Evolutionary conservation across 1,140 invertebrate species (phyloP), one percentile per base, ranked within the genome.

Genomic region (Drosophila tropicalis): DNA sequence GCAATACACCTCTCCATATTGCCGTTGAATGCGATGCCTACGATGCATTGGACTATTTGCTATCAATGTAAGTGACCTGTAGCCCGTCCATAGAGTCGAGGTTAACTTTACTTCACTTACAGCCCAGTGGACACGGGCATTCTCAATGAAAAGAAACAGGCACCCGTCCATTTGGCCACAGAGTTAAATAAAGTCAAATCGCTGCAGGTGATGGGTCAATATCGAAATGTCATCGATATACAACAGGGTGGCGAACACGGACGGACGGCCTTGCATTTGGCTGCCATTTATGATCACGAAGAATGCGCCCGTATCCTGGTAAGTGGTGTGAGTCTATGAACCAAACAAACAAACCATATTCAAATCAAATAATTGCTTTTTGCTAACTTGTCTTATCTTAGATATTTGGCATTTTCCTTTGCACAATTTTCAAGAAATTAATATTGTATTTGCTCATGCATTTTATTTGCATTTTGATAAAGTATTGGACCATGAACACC

Each of bases 1-100:
- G 96, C 0, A 97, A 97, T 81, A 97, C 97, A 1, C 95, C 97
- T 1, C 92, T 98, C 0, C 97, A 98, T 91, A 90, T 96, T 32
- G 96, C 97, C 1, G 95, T 97, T 0, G 95, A 96, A 91, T 94
- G 94, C 74, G 95, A 96, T 71, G 93, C 96, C 9, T 83, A 95
- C 13, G 94, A 95, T 13, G 94, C 95, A 0, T 93, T 98, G 10
- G 94, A 96, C 67, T 96, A 94, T 89, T 93, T 97, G 32, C 82
- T 98, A 3, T 93, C 95, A 79, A 93, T 94, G 96, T 96, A 93
- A 95, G 94, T 94, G 34, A 51, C 22, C 10, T 12, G 36, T 29
- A 5, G 25, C 5, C 29, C 29, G 0, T 29, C 29, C 29, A 12
- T 36, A 36, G 34, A 36, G 34, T 36, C 2, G 34, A 3, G 9